Conservation (phyloP, 1,140 invertebrate genomes). For the Dreissena polymorpha region DNA sequence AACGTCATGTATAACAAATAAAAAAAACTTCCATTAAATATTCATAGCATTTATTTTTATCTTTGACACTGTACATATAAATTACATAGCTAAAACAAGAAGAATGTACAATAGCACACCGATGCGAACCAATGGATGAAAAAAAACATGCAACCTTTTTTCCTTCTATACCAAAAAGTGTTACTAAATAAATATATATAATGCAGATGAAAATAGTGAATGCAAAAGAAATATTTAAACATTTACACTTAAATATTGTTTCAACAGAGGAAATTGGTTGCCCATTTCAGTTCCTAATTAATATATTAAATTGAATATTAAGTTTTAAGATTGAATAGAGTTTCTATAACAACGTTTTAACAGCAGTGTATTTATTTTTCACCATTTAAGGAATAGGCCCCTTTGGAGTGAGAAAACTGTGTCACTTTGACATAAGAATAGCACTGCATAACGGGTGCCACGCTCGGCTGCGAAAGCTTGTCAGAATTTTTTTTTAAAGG, state of each 20-base stretch:
- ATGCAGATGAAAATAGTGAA: neutral
- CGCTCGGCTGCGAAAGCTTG: too few relatives aligned
- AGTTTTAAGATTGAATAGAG: too few relatives aligned
- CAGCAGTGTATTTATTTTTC: too few relatives aligned
- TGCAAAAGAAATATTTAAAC: neutral
- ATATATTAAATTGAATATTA: too few relatives aligned
- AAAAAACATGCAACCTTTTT: slow-evolving; percentile 38
- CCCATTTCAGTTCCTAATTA: too few relatives aligned
- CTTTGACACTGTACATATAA: slow-evolving; percentile 52
- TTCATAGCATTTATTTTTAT: slow-evolving; percentile 46
- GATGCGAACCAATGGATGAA: neutral
- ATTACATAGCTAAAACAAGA: slow-evolving; percentile 48
- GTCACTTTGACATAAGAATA: too few relatives aligned
- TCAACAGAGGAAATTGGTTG: neutral
- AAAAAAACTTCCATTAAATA: neutral
- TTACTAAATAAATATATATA: neutral
- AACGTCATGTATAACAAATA: too few relatives aligned
- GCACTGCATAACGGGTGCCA: too few relatives aligned
- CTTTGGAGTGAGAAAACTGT: too few relatives aligned
- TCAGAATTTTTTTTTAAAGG: too few relatives aligned
- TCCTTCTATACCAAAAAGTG: neutral
- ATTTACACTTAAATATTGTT: neutral
- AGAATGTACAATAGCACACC: slow-evolving; percentile 20
- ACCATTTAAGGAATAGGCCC: too few relatives aligned
- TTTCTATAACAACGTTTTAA: too few relatives aligned